These are phyloP conservation scores for Cynopterus brachyotis DNA, from an alignment of 2,113 vertebrate species.

Conservation along the genomic window DNA sequence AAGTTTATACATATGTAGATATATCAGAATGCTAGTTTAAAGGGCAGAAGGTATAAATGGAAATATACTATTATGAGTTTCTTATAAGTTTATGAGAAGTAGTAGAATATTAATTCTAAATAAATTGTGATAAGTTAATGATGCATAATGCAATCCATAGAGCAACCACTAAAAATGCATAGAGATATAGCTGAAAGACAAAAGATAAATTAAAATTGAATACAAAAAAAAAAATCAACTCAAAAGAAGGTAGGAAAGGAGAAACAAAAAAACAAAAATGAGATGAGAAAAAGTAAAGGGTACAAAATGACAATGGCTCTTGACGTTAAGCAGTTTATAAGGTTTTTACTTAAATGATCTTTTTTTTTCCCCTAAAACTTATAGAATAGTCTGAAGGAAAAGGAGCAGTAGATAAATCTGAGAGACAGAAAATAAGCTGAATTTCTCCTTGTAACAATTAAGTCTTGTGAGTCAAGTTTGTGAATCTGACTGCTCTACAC, in stretches of 20 bases:
- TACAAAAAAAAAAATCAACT: background rate
- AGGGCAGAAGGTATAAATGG: background rate
- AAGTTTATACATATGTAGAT: background rate
- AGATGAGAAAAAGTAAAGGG: background rate
- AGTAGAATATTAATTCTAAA: conserved; percentile 16
- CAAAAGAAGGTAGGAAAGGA: background rate
- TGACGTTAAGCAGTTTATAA: background rate
- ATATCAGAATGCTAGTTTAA: background rate
- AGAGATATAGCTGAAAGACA: conserved; percentile 29
- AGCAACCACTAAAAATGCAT: conserved; percentile 2
- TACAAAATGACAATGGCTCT: background rate
- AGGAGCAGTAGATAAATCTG: background rate
- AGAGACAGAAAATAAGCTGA: background rate
- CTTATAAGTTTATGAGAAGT: background rate
- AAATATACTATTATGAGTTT: background rate
- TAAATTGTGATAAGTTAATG: background rate
- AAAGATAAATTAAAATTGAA: conserved; percentile 19
- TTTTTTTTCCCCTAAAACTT: background rate
- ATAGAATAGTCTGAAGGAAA: background rate
- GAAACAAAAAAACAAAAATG: background rate
- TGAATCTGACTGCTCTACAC: background rate
- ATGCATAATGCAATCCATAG: background rate
- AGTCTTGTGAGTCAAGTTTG: background rate
- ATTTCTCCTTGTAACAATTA: background rate
- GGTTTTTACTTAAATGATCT: background rate